phyloP scores from a whole-genome alignment of 2,113 vertebrate genomes.

The Cyprinodon variegatus region DNA sequence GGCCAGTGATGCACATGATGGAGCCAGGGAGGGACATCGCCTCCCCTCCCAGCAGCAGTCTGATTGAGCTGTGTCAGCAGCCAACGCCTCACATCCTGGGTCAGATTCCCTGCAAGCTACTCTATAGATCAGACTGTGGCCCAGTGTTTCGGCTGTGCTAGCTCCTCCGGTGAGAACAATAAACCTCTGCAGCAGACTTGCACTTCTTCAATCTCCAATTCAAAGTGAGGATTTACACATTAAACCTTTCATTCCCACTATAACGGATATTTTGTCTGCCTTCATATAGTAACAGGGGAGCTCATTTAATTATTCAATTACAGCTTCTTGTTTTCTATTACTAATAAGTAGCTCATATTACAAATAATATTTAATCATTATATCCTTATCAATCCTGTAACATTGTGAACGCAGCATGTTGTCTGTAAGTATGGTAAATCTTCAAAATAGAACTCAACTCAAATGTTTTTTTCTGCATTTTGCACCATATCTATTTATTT shows the following conservation, averaged over 20 bases:
- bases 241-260: not conserved
- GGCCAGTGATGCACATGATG: conserved; percentile 37
- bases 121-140: conserved; percentile 25
- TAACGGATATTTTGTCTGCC: not conserved
- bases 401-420: not conserved
- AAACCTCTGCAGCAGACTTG: conserved; percentile 3
- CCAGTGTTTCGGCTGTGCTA: conserved; percentile 14
- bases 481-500: no score
- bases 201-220: not conserved
- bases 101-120: conserved; percentile 26
- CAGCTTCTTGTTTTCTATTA: no score
- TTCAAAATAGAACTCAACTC: no score
- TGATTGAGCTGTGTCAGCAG: conserved; percentile 67
- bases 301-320: no score
- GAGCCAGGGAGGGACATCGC: conserved; percentile 16
- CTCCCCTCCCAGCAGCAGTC: conserved; percentile 57
- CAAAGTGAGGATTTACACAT: no score
- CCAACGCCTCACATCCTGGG: conserved; percentile 48
- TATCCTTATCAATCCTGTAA: not conserved
- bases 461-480: no score
- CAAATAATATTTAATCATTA: no score
- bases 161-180: conserved; percentile 13
- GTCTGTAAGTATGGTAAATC: not conserved
- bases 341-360: no score
- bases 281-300: no score